Conservation (phyloP, 2,888 invertebrate genomes). For the Beris chalybata region DNA sequence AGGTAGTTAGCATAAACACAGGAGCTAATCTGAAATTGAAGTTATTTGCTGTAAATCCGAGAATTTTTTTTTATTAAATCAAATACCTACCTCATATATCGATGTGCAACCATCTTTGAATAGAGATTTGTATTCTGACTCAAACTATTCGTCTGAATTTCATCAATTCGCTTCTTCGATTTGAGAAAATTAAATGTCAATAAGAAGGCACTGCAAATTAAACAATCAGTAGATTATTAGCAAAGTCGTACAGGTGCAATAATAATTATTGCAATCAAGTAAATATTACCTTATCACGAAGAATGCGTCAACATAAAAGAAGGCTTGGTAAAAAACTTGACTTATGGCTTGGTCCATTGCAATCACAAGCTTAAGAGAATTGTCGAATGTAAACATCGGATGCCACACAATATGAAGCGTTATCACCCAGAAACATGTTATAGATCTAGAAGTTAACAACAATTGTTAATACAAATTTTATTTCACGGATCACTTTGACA, state of each 20-base stretch:
- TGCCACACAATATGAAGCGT: conserved; percentile 27
- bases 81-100: conserved; percentile 32
- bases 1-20: conserved; percentile 8
- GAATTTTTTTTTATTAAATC: background rate
- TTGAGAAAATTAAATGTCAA: conserved; percentile 31
- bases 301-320: conserved; percentile 30
- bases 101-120: conserved; percentile 17
- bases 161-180: conserved; percentile 14
- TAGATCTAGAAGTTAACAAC: conserved; percentile 12
- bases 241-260: background rate
- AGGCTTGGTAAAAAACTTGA: conserved; percentile 28
- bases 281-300: conserved; percentile 27
- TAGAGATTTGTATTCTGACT: conserved; percentile 25
- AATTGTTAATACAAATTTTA: too few relatives aligned
- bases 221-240: too few relatives aligned
- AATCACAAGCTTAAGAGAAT: conserved; percentile 9
- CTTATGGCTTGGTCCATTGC: conserved; percentile 4
- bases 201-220: conserved; percentile 22
- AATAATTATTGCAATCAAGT: background rate
- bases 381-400: conserved; percentile 31
- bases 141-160: conserved; percentile 20
- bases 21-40: conserved; percentile 24
- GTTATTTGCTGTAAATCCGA: too few relatives aligned
- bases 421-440: conserved; percentile 29
- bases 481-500: too few relatives aligned